A percentile compares a stretch with the other conserved stretches of the same genome.
These are phyloP conservation scores for Helleia helle DNA, from an alignment of 2,888 invertebrate genomes.

Conservation along the genomic window DNA sequence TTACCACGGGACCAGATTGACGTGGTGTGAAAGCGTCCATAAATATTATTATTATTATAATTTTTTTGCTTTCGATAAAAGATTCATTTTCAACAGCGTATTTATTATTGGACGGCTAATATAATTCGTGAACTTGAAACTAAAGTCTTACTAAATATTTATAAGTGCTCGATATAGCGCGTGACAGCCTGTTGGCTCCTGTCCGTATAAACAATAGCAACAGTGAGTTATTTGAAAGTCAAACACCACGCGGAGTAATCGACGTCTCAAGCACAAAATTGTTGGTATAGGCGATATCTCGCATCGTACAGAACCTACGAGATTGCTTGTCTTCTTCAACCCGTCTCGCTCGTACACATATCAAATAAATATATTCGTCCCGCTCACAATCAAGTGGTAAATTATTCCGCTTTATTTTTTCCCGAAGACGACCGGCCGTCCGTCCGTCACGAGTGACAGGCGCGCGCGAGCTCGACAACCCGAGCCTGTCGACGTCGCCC, in stretches of 20 bases:
- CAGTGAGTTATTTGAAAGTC: conserved; percentile 49
- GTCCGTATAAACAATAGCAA: conserved; percentile 45
- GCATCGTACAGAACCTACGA: conserved; percentile 34
- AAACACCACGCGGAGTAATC: conserved; percentile 49
- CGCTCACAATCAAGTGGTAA: conserved; percentile 32
- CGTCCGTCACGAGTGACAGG: conserved; percentile 43
- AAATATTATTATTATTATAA: too few relatives aligned
- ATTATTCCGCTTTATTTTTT: conserved; percentile 38
- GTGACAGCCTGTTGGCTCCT: conserved; percentile 39
- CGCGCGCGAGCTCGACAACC: conserved; percentile 35
- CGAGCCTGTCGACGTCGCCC: conserved; percentile 46
- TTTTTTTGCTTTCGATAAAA: too few relatives aligned
- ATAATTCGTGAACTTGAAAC: conserved; percentile 41
- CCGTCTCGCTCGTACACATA: conserved; percentile 27
- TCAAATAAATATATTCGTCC: conserved; percentile 22
- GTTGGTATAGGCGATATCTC: conserved; percentile 39
- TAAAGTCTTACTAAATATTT: conserved; percentile 50
- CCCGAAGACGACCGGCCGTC: conserved; percentile 39
- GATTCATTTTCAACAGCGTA: too few relatives aligned
- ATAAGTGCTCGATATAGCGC: conserved; percentile 41
- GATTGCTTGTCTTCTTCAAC: conserved; percentile 31
- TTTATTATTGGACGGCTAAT: too few relatives aligned
- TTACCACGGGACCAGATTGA: too few relatives aligned
- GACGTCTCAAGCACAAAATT: conserved; percentile 52
- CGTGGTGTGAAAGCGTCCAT: too few relatives aligned